phyloP scores from a whole-genome alignment of 2,888 invertebrate genomes.

The Pseudanteris insignis region DNA sequence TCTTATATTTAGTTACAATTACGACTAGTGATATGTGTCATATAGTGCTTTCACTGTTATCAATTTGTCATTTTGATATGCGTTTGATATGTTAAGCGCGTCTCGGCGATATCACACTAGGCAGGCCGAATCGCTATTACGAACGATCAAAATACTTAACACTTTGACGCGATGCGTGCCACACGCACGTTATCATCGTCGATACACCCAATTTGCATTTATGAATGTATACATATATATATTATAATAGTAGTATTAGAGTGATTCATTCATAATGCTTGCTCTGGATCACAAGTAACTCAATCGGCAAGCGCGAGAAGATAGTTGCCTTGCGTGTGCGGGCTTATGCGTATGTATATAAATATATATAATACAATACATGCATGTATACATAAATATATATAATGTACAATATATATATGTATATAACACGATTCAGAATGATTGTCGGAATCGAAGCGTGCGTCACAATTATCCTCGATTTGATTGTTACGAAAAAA shows the following conservation, averaged over 20 bases:
- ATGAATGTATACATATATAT: conserved; percentile 5
- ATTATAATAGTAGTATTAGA: no score
- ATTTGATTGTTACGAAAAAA: conserved; percentile 10
- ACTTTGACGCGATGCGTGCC: conserved; percentile 26
- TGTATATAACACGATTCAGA: conserved; percentile 35
- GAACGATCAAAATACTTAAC: conserved; percentile 32
- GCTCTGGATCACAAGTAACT: conserved; percentile 8
- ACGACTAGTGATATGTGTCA: conserved; percentile 41
- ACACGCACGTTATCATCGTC: conserved; percentile 23
- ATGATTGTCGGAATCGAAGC: conserved; percentile 48
- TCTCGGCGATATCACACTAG: conserved; percentile 43
- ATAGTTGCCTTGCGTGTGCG: no score
- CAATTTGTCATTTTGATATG: conserved; percentile 7
- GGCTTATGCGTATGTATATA: no score
- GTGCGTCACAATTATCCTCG: conserved; percentile 34
- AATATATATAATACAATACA: conserved; percentile 17
- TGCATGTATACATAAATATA: conserved; percentile 21
- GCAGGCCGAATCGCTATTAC: conserved; percentile 38
- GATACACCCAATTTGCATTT: conserved; percentile 7
- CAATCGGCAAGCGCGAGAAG: conserved; percentile 34
- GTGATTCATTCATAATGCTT: conserved; percentile 12
- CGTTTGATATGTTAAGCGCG: conserved; percentile 41
- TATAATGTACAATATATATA: conserved; percentile 18
- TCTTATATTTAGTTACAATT: conserved; percentile 24
- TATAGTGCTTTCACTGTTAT: conserved; percentile 30